phyloP scores from a whole-genome alignment of 2,888 invertebrate species.

The Craniophora ligustri region DNA sequence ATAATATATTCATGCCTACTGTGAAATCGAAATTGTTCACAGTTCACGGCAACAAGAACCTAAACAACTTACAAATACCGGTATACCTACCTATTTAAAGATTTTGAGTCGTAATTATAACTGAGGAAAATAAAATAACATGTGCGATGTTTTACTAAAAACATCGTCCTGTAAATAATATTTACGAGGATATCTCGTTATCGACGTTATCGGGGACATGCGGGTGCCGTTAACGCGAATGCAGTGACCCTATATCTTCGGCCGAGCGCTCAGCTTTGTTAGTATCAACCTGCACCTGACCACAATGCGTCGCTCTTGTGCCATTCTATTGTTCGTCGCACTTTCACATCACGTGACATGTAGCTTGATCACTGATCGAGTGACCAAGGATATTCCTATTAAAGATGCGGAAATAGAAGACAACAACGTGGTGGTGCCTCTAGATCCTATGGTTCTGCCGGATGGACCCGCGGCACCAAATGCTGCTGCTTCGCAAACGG shows the following conservation, averaged over 20 bases:
- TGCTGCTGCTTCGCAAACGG: conserved; percentile 21
- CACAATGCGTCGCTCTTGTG: conserved; percentile 51
- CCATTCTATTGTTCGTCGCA: conserved; percentile 50
- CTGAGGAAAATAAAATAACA: neutral
- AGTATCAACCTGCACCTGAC: conserved; percentile 38
- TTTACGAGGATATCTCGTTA: conserved; percentile 23
- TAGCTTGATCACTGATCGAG: conserved; percentile 57
- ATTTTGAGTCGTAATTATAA: neutral
- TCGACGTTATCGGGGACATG: conserved; percentile 46
- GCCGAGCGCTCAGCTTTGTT: conserved; percentile 24
- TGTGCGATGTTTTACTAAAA: conserved; percentile 5
- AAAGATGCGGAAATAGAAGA: conserved; percentile 22
- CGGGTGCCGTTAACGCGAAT: conserved; percentile 48
- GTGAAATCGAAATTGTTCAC: too few relatives aligned
- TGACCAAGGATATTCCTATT: conserved; percentile 35
- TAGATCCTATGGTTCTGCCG: neutral
- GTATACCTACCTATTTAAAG: neutral
- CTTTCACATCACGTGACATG: conserved; percentile 58
- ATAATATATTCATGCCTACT: too few relatives aligned
- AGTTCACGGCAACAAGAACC: too few relatives aligned
- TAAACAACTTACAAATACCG: too few relatives aligned
- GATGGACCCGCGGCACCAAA: conserved; percentile 11
- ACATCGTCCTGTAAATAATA: conserved; percentile 41
- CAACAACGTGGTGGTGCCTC: conserved; percentile 10
- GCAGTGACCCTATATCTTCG: conserved; percentile 46